These are phyloP conservation scores for Galaxias olidus DNA, from an alignment of 2,797 vertebrate genomes.

Conservation along the genomic window DNA sequence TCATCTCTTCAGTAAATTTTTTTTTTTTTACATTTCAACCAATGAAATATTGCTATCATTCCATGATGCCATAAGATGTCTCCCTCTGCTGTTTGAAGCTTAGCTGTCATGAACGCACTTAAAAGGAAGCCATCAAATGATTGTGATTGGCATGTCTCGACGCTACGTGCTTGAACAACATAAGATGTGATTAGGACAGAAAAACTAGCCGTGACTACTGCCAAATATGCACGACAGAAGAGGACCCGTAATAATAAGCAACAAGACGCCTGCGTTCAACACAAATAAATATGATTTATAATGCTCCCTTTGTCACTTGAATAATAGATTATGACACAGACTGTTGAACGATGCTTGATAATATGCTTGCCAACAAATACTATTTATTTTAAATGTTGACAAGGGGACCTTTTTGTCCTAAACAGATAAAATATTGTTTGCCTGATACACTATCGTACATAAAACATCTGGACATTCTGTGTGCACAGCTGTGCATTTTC, in stretches of 20 bases:
- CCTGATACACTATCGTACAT: neutral
- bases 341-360: neutral
- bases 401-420: neutral
- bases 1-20: too few species aligned
- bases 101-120: conserved; percentile 9
- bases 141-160: conserved; percentile 26
- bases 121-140: conserved; percentile 16
- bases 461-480: conserved; percentile 38
- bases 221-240: conserved; percentile 12
- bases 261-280: neutral
- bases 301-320: conserved; percentile 14
- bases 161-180: conserved; percentile 11
- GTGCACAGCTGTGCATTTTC: conserved; percentile 41
- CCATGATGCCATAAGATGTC: conserved; percentile 17
- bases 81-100: conserved; percentile 22
- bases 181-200: conserved; percentile 10
- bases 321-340: neutral
- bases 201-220: conserved; percentile 7
- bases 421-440: conserved; percentile 7
- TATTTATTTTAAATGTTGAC: neutral
- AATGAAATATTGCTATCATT: conserved; percentile 24
- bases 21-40: neutral
- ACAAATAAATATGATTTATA: neutral
- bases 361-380: neutral
- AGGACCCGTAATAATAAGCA: conserved; percentile 6